phyloP scores from a whole-genome alignment of 2,113 vertebrate species.

The Saccopteryx bilineata region DNA sequence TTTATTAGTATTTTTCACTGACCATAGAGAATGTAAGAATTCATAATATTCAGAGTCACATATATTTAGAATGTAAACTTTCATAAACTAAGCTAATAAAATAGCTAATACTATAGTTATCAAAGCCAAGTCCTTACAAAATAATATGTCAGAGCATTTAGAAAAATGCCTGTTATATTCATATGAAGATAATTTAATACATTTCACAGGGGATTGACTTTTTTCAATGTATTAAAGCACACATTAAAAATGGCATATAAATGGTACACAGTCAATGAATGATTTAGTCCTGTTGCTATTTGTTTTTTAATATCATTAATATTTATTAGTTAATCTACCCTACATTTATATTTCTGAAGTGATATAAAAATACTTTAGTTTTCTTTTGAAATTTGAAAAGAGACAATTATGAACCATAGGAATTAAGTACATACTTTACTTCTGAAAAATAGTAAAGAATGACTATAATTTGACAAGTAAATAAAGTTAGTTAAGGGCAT shows the following conservation, averaged over 20 bases:
- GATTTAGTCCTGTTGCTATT: conserved; percentile 23
- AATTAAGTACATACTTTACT: conserved; percentile 18
- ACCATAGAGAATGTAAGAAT: background rate
- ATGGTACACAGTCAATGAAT: background rate
- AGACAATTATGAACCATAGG: conserved; percentile 60
- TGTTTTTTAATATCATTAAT: conserved; percentile 51
- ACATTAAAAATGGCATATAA: conserved; percentile 52
- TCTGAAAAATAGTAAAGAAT: conserved; percentile 29
- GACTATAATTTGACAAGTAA: conserved; percentile 71
- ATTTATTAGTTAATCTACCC: conserved; percentile 45
- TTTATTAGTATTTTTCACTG: conserved; percentile 41
- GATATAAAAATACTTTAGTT: conserved; percentile 66
- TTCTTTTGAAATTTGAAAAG: conserved; percentile 71
- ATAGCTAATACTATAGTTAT: background rate
- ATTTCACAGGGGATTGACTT: conserved; percentile 11
- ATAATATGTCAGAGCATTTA: background rate
- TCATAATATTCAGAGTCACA: conserved; percentile 8
- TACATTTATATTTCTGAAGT: conserved; percentile 68
- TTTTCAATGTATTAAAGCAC: conserved; percentile 21
- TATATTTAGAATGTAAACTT: conserved; percentile 25
- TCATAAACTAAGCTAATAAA: conserved; percentile 29
- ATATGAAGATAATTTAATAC: conserved; percentile 7
- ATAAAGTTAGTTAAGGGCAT: conserved; percentile 57
- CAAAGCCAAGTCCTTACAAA: background rate
- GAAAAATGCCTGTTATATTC: background rate